Conservation (phyloP, 2,797 vertebrate species). For the Periophthalmus magnuspinnatus region DNA sequence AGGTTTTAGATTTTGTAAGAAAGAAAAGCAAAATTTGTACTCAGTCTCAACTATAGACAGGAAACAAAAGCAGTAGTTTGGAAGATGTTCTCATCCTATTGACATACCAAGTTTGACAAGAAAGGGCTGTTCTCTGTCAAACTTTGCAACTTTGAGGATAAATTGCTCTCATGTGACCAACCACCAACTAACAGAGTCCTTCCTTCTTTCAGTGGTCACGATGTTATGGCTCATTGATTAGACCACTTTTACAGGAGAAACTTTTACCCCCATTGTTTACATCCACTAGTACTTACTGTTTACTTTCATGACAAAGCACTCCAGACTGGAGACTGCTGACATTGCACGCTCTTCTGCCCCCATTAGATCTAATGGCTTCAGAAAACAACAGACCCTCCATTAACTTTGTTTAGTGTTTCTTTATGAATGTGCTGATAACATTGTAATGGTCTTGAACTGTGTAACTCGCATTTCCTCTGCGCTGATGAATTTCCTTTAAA, state of each 20-base stretch:
- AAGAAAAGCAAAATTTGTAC: too few relatives aligned
- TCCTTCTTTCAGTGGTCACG: not conserved
- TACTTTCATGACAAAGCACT: slow-evolving; percentile 24
- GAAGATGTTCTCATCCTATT: too few relatives aligned
- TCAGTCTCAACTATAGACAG: too few relatives aligned
- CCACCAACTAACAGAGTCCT: not conserved
- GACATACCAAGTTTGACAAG: too few relatives aligned
- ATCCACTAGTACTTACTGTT: not conserved
- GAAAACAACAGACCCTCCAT: slow-evolving; percentile 25
- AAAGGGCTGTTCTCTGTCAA: too few relatives aligned
- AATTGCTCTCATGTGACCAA: too few relatives aligned
- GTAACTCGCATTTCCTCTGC: slow-evolving; percentile 29
- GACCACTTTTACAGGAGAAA: not conserved
- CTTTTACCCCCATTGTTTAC: not conserved
- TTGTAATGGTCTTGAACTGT: slow-evolving; percentile 20
- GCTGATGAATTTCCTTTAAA: slow-evolving; percentile 31
- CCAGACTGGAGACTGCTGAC: slow-evolving; percentile 33
- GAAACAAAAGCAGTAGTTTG: too few relatives aligned
- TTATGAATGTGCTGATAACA: slow-evolving; percentile 20
- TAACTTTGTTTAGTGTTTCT: slow-evolving; percentile 29
- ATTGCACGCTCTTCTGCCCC: slow-evolving; percentile 36
- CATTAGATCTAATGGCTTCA: slow-evolving; percentile 51
- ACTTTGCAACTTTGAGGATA: too few relatives aligned
- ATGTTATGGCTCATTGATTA: not conserved
- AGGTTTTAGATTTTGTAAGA: too few relatives aligned